Evolutionary conservation across 2,888 invertebrate species (phyloP), one percentile per base, ranked within the genome.

Genomic region (Eristalis intricaria): DNA sequence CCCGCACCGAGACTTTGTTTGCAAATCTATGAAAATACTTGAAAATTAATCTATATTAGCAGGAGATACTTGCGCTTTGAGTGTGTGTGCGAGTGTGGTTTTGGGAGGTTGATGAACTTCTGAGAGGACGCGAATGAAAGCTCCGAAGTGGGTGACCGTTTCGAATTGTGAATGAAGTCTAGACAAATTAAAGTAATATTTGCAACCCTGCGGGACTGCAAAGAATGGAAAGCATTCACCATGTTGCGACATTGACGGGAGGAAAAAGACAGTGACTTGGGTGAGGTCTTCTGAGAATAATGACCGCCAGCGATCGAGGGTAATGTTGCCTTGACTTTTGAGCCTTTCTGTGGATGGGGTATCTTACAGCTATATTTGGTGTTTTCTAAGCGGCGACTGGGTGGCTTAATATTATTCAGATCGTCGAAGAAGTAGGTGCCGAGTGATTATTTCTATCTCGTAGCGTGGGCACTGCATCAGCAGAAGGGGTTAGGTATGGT

Each of bases 41-140:
- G 43, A 71, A 61, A 70, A 82, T 70, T 70, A 66, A 32, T 65
- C 58, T 75, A 65, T 80, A 76, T 81, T 81, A 65, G 81, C 75
- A 64, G 22, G 70, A 13, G 65, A 65, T 50, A 8, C 50, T 50
- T 50, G 19, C 8, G n/a, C 50, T n/a, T 8, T 32, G 15, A 63
- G 35, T 50, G 15, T n/a, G 22, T 32, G 7, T n/a, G 22, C 2
- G 22, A 7, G 5, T 38, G 19, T 13, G 19, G 0, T 50, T 50
- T 8, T 19, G 19, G 19, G 50, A 19, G 50, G 50, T 50, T 50
- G 50, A 50, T 19, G 50, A 50, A 50, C 50, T 50, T 50, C 19
- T 50, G 8, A 7, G 50, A 50, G 50, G 19, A 19, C 43, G 43
- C 43, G 43, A 43, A n/a, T 5, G n/a, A 4, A 15, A 43, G 4